A percentile compares a stretch with the other conserved stretches of the same genome.
These are phyloP conservation scores for Holothuria glaberrima DNA, from an alignment of 35 echinoderm and acorn worm species.

Conservation along the genomic window DNA sequence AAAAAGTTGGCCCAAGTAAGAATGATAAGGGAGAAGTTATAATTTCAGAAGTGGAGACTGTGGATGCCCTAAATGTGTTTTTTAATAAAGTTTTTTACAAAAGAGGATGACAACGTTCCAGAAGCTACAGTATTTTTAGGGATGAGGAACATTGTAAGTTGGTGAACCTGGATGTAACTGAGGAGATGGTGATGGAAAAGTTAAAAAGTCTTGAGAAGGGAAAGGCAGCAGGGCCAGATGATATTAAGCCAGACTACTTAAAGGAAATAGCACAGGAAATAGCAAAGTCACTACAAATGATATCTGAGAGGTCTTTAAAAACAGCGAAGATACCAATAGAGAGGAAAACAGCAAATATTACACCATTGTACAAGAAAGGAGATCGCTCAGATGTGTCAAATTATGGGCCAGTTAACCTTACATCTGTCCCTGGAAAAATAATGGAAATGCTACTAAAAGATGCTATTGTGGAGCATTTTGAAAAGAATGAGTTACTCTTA, in stretches of 20 bases:
- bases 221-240: conserved; percentile 53
- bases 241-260: conserved; percentile 4
- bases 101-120: not conserved
- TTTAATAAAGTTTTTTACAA: conserved; percentile 29
- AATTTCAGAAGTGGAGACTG: too few relatives aligned
- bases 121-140: not conserved
- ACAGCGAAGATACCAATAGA: conserved; percentile 19
- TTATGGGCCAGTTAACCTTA: conserved; percentile 12
- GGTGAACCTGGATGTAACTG: conserved; percentile 9
- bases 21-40: too few relatives aligned
- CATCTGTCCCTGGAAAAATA: conserved; percentile 35
- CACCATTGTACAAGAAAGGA: conserved; percentile 55
- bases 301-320: conserved; percentile 28
- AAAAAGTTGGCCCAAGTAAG: conserved; percentile 30
- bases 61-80: conserved; percentile 14
- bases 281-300: not conserved
- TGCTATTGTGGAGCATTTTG: not conserved
- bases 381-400: conserved; percentile 5
- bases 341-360: conserved; percentile 58
- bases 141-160: not conserved
- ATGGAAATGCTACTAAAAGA: conserved; percentile 30
- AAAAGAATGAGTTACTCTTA: not conserved
- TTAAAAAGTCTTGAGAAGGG: conserved; percentile 10
- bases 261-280: conserved; percentile 33
- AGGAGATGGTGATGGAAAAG: conserved; percentile 31